Evolutionary conservation across 2,888 invertebrate species (phyloP).

Genomic region (Ametastegia equiseti): DNA sequence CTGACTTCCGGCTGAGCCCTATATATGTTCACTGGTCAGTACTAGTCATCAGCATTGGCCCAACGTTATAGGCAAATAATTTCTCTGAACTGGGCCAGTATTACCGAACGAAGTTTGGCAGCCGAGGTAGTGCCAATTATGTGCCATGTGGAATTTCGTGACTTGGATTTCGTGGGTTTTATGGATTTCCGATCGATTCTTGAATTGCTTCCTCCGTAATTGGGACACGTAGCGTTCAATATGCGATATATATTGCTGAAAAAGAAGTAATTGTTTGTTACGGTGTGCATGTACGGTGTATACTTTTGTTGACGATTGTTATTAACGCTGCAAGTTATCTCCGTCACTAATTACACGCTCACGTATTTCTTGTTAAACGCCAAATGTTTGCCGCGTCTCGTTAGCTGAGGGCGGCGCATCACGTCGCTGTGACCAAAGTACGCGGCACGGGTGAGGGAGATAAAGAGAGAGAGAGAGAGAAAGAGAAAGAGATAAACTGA

Average conservation of each 20-base stretch:
- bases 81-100: too few species aligned
- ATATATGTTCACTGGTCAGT: too few species aligned
- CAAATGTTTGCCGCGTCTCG: constrained; percentile 29
- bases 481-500: background rate
- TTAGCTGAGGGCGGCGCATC: background rate
- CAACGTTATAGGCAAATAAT: too few species aligned
- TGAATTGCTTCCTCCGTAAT: background rate
- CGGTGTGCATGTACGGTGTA: background rate
- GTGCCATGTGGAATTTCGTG: too few species aligned
- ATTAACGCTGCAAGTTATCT: constrained; percentile 23
- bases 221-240: background rate
- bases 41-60: too few species aligned
- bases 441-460: background rate
- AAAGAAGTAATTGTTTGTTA: background rate
- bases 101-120: too few species aligned
- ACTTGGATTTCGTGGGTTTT: too few species aligned
- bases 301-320: constrained; percentile 6
- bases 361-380: constrained; percentile 25
- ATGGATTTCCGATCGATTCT: too few species aligned
- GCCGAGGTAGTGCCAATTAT: too few species aligned
- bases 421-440: background rate
- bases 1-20: too few species aligned
- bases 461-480: background rate
- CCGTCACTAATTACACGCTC: constrained; percentile 14
- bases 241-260: too few species aligned